phyloP scores from a whole-genome alignment of 2,797 vertebrate genomes.

The Hipposideros larvatus region DNA sequence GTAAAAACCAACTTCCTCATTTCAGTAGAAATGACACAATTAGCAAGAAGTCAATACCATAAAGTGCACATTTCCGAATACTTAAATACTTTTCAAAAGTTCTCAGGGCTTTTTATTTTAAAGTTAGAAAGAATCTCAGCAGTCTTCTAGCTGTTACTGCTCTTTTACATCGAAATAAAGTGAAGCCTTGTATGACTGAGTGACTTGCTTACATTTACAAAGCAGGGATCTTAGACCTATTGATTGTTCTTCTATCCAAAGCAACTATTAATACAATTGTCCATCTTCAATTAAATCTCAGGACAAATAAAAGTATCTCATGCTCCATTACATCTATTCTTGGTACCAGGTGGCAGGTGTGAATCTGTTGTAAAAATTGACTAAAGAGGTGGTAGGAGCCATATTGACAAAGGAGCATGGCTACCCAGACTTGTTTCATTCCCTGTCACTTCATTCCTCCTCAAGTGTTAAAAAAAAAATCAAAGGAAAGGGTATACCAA shows the following conservation, averaged over 20 bases:
- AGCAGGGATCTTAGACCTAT: not conserved
- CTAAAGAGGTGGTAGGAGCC: not conserved
- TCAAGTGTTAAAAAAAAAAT: not conserved
- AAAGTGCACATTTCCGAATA: constrained; percentile 19
- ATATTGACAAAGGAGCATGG: not conserved
- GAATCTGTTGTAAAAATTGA: not conserved
- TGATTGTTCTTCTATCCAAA: not conserved
- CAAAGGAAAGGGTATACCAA: not conserved
- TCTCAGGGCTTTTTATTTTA: constrained; percentile 26
- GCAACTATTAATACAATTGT: not conserved
- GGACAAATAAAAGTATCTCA: not conserved
- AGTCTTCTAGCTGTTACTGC: not conserved
- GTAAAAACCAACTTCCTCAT: constrained; percentile 74
- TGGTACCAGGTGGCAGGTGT: not conserved
- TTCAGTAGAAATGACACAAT: constrained; percentile 72
- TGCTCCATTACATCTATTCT: not conserved
- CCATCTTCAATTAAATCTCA: not conserved
- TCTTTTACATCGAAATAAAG: not conserved
- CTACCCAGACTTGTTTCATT: not conserved
- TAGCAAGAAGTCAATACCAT: constrained; percentile 19
- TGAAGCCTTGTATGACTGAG: not conserved
- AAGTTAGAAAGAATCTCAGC: not conserved
- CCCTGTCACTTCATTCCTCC: not conserved
- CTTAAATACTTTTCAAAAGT: not conserved
- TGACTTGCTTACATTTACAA: not conserved